Percentiles rank a stretch among this genome's conserved stretches.
Conservation (phyloP, 2,113 vertebrate genomes). For the Pleuronectes platessa region DNA sequence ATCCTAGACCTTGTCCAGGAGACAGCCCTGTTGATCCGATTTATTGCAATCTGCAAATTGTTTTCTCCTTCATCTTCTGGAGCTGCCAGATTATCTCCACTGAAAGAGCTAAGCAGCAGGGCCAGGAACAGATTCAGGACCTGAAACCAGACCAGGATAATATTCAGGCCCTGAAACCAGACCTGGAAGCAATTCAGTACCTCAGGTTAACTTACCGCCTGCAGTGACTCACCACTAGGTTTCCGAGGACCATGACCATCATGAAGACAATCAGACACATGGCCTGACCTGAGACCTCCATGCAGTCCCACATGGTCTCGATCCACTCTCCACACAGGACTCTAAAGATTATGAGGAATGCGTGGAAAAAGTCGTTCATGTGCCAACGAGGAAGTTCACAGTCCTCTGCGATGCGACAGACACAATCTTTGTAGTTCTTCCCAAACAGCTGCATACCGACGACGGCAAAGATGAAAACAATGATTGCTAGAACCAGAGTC, state of each 20-base stretch:
- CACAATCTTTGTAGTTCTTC: conserved; percentile 92
- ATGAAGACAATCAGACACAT: conserved; percentile 94
- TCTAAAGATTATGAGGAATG: conserved; percentile 97
- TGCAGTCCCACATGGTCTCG: conserved; percentile 99
- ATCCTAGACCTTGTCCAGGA: conserved; percentile 79
- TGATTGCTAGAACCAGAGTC: conserved; percentile 93
- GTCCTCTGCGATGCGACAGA: conserved; percentile 89
- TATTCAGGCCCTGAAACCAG: background rate
- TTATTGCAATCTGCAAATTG: conserved; percentile 93
- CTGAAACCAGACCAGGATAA: conserved; percentile 69
- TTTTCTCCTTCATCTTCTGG: conserved; percentile 93
- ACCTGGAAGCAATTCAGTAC: background rate
- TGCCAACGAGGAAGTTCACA: conserved; percentile 95
- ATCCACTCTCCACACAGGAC: conserved; percentile 98
- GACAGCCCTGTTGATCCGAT: conserved; percentile 86
- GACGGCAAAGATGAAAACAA: conserved; percentile 96
- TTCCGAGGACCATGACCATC: conserved; percentile 97
- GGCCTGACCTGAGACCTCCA: conserved; percentile 92
- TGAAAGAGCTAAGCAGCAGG: conserved; percentile 95
- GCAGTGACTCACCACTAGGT: conserved; percentile 90
- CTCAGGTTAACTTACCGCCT: background rate
- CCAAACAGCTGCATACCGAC: conserved; percentile 98
- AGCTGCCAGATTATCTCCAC: conserved; percentile 87
- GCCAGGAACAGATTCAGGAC: conserved; percentile 97
- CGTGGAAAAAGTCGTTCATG: conserved; percentile 96